These are phyloP conservation scores for Empidonax traillii DNA, from an alignment of 2,113 vertebrate genomes.

Conservation along the genomic window DNA sequence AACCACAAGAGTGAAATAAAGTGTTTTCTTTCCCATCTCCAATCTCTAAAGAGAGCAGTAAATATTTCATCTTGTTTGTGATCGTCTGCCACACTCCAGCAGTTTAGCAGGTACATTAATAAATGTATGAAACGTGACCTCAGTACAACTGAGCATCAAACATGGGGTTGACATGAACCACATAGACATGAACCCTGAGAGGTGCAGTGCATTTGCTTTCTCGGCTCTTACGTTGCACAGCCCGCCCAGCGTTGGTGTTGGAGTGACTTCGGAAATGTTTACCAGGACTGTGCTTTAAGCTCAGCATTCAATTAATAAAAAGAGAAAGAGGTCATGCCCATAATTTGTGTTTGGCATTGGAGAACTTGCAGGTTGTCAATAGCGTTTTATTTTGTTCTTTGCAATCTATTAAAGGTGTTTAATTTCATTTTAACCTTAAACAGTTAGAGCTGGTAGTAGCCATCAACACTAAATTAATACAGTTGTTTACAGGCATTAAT, in stretches of 20 bases:
- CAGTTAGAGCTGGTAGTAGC: conserved; percentile 12
- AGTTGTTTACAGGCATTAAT: conserved; percentile 45
- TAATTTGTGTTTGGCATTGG: conserved; percentile 42
- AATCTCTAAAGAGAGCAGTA: fast-evolving
- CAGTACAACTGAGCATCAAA: neutral
- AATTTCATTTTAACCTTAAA: conserved; percentile 71
- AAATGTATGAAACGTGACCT: fast-evolving
- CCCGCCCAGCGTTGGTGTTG: neutral
- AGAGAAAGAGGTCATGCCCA: conserved; percentile 38
- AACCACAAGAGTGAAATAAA: neutral
- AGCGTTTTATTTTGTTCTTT: conserved; percentile 53
- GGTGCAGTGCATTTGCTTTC: neutral
- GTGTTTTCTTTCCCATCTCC: neutral
- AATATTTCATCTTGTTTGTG: neutral
- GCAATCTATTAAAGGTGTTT: conserved; percentile 43
- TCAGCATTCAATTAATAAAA: conserved; percentile 31
- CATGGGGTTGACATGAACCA: neutral
- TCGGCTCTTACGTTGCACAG: fast-evolving
- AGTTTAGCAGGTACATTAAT: neutral
- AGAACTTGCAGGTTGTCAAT: conserved; percentile 48
- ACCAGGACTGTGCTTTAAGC: neutral
- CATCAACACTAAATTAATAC: conserved; percentile 49
- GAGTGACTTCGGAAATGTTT: neutral
- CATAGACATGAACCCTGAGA: fast-evolving
- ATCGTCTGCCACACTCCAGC: neutral